phyloP scores from a whole-genome alignment of 2,888 invertebrate genomes.

The Trissoscelio sp. region DNA sequence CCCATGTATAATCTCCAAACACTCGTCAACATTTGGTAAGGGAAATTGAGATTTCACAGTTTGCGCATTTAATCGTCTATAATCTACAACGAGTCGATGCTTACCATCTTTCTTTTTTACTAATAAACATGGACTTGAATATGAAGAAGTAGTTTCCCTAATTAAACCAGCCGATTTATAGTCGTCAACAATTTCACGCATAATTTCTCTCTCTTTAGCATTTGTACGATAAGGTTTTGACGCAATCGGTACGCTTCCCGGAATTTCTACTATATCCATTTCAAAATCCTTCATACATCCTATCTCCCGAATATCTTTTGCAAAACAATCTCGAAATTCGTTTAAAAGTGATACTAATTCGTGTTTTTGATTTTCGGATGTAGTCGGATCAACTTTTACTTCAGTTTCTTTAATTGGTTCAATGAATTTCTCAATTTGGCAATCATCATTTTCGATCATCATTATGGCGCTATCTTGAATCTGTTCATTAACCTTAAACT shows the following conservation, averaged over 20 bases:
- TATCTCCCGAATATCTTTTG: slow-evolving; percentile 16
- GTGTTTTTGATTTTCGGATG: slow-evolving; percentile 19
- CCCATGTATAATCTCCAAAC: slow-evolving; percentile 2
- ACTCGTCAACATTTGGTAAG: slow-evolving; percentile 20
- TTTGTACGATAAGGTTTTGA: slow-evolving; percentile 13
- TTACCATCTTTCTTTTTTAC: slow-evolving; percentile 7
- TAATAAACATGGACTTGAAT: background rate
- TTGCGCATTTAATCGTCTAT: slow-evolving; percentile 9
- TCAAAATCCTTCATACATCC: slow-evolving; percentile 17
- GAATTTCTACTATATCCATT: slow-evolving; percentile 12
- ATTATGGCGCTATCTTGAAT: slow-evolving; percentile 1
- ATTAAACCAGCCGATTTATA: slow-evolving; percentile 11
- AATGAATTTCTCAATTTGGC: background rate
- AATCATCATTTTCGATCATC: slow-evolving; percentile 9
- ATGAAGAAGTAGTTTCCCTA: slow-evolving; percentile 2
- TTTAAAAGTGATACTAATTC: slow-evolving; percentile 44
- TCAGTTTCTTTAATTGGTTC: slow-evolving; percentile 32
- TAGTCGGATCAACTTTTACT: slow-evolving; percentile 3
- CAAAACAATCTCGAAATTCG: slow-evolving; percentile 34
- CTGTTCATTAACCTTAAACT: background rate
- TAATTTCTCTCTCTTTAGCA: background rate
- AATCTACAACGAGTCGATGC: slow-evolving; percentile 14
- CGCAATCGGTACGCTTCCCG: slow-evolving; percentile 9
- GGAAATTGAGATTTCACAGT: slow-evolving; percentile 2
- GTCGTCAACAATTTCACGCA: background rate